Conservation (phyloP, 2,888 invertebrate species). For the Drosophila maculinotata region DNA sequence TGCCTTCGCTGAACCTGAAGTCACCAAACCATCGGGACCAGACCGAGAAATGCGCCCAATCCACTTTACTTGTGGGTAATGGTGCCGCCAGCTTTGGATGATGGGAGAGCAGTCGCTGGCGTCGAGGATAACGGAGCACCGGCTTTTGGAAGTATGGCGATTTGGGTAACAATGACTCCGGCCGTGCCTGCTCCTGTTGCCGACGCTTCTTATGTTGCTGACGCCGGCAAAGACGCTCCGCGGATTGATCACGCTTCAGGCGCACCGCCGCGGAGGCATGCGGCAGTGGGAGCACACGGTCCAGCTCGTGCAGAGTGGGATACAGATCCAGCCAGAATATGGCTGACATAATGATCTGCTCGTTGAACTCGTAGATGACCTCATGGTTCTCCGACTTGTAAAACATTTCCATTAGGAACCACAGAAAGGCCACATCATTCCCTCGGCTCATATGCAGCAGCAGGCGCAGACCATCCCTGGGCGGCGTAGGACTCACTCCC, state of each 20-base stretch:
- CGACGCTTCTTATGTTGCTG: not conserved
- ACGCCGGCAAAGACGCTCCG: not conserved
- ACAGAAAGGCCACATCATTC: slow-evolving; percentile 83
- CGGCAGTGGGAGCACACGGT: slow-evolving; percentile 78
- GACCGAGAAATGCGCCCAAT: not conserved
- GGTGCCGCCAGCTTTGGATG: slow-evolving; percentile 10
- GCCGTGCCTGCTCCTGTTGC: not conserved
- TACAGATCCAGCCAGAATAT: slow-evolving; percentile 82
- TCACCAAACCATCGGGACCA: slow-evolving; percentile 65
- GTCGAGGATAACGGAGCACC: not conserved
- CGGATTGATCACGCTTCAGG: slow-evolving; percentile 3
- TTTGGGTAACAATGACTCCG: not conserved
- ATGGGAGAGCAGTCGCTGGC: not conserved
- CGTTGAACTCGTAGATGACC: slow-evolving; percentile 70
- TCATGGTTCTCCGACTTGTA: slow-evolving; percentile 59
- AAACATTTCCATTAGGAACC: slow-evolving; percentile 83
- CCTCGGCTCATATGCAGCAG: slow-evolving; percentile 75
- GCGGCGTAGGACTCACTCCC: slow-evolving; percentile 75
- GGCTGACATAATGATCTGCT: slow-evolving; percentile 80
- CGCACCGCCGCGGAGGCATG: slow-evolving; percentile 35
- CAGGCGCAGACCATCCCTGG: slow-evolving; percentile 38
- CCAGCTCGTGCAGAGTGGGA: slow-evolving; percentile 80
- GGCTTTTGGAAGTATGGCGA: slow-evolving; percentile 50
- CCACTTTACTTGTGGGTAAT: not conserved
- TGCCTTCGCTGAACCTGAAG: not conserved